Base-by-base conservation (phyloP, 2,888 invertebrate genomes). In the Meliscaeva auricollis region DNA sequence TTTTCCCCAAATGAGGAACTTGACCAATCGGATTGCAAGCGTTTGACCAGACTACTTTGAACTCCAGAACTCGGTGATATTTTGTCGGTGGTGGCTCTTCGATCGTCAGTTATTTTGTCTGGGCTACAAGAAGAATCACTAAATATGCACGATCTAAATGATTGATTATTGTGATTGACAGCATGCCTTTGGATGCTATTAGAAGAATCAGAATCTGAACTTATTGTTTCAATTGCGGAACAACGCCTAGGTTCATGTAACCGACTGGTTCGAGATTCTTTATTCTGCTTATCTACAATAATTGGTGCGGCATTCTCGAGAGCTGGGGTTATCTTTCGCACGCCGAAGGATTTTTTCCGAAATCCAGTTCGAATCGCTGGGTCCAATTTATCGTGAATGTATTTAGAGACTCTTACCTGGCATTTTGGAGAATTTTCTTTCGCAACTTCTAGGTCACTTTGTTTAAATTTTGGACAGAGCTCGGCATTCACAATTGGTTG, bases 1-100 rank as follows among this genome's bases (percentile, higher is more conserved):
- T 66, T 56, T 2, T 70, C 41, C 9, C 15, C 32, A 7, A 81
- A 7, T 0, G 58, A 52, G 15, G 32, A 26, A 30, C 35, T 66
- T 8, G 83, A 56, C 74, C 83, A 78, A 64, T 84, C 83, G 11
- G 35, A 50, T 38, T 15, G 15, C 2, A 83, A 38, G 2, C 41
- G 30, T 9, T 56, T 73, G 1, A 38, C 0, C 8, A 77, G 6
- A 8, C 30, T 11, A 7, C 30, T 68, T 50, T 2, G 26, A 2
- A n/a, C n/a, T 13, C 1, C n/a, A 22, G 7, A 7, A 13, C 17
- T n/a, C 4, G n/a, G 2, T 38, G 3, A 13, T 3, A 4, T 3
- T 38, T 38, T 38, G 0, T 20, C n/a, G 7, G 22, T 1, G 9
- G 3, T n/a, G n/a, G n/a, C n/a, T n/a, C n/a, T n/a, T n/a, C n/a